These are phyloP conservation scores for Crematogaster levior DNA, from an alignment of 2,888 invertebrate genomes.

Conservation along the genomic window DNA sequence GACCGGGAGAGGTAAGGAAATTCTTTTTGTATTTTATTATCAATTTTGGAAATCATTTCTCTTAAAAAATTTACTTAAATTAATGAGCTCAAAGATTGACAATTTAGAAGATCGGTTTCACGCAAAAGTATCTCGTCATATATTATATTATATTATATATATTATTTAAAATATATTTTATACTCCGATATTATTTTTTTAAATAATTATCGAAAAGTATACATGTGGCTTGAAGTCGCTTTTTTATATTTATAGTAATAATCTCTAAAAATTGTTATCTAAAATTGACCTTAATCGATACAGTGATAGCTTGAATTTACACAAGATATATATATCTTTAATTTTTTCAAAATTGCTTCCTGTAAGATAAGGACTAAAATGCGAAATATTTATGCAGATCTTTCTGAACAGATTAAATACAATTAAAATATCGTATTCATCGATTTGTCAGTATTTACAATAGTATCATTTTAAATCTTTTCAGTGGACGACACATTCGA, in stretches of 20 bases:
- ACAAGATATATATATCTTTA: background rate
- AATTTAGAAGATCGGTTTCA: background rate
- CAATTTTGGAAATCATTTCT: background rate
- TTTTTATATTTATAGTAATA: background rate
- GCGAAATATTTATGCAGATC: background rate
- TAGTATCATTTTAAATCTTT: slow-evolving; percentile 43
- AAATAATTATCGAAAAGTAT: background rate
- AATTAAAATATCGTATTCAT: background rate
- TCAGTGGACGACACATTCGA: slow-evolving; percentile 33
- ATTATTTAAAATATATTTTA: background rate
- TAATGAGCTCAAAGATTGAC: background rate
- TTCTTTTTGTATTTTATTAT: background rate
- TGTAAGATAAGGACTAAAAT: background rate
- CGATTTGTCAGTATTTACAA: background rate
- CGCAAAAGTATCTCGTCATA: background rate
- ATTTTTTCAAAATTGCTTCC: background rate
- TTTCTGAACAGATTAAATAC: background rate
- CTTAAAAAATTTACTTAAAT: background rate
- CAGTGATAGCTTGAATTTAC: background rate
- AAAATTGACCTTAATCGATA: background rate
- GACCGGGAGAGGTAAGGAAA: slow-evolving; percentile 79
- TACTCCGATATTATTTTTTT: background rate
- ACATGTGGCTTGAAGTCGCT: background rate
- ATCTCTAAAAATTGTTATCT: background rate
- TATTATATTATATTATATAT: too few species aligned